These are phyloP conservation scores for Anthoscopus minutus DNA, from an alignment of 2,113 vertebrate species.

Conservation along the genomic window DNA sequence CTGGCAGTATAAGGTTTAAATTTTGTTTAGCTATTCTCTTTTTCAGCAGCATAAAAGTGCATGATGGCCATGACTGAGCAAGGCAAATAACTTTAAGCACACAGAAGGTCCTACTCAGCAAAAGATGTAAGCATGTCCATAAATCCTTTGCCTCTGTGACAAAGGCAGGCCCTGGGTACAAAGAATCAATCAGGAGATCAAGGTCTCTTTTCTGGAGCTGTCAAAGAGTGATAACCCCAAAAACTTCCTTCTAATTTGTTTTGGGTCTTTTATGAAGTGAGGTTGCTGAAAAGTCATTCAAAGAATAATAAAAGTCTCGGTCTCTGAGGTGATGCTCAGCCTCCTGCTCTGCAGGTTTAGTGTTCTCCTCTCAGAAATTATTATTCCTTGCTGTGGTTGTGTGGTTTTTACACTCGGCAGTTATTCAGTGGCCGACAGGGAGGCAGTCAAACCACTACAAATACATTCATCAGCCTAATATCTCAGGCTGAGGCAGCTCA, in stretches of 20 bases:
- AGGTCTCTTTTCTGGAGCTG: not conserved
- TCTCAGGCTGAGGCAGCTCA: not conserved
- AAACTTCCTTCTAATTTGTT: not conserved
- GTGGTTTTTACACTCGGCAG: not conserved
- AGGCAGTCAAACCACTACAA: not conserved
- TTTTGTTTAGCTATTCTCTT: not conserved
- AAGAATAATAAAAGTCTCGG: not conserved
- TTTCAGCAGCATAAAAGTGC: not conserved
- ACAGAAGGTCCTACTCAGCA: not conserved
- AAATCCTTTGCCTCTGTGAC: not conserved
- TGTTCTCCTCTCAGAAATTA: not conserved
- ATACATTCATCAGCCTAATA: not conserved
- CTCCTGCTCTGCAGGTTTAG: not conserved
- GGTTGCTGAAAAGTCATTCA: not conserved
- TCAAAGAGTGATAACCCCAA: not conserved
- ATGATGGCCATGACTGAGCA: not conserved
- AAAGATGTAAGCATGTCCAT: not conserved
- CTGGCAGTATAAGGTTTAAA: not conserved
- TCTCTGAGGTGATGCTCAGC: not conserved
- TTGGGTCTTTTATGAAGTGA: not conserved
- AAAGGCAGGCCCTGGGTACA: not conserved
- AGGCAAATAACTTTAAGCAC: not conserved
- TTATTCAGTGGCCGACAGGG: not conserved
- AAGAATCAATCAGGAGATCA: not conserved
- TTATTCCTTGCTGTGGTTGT: not conserved